phyloP scores from a whole-genome alignment of 2,797 vertebrate species.

The Varecia variegata region DNA sequence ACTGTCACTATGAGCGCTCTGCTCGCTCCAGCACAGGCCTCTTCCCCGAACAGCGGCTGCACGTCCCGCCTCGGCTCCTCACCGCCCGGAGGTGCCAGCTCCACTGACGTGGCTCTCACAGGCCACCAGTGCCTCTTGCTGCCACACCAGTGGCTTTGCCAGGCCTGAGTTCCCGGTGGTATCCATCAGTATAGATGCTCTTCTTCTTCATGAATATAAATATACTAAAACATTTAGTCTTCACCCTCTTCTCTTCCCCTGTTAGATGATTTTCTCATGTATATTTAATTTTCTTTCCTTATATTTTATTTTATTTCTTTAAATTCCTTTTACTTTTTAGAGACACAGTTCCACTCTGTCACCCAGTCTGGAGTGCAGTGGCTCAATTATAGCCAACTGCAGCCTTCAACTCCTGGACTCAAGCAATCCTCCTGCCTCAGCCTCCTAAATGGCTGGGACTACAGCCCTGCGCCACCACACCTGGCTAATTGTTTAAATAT shows the following conservation, averaged over 20 bases:
- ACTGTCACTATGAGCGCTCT: neutral
- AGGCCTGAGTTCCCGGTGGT: neutral
- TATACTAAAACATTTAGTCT: neutral
- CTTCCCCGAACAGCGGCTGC: neutral
- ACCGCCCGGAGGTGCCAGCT: neutral
- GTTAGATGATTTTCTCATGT: neutral
- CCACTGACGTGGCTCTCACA: neutral
- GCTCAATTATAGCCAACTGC: too few species aligned
- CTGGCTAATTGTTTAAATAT: too few species aligned
- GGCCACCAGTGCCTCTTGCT: neutral
- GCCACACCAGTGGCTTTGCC: neutral
- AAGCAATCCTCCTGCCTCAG: too few species aligned
- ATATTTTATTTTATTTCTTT: neutral
- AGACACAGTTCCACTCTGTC: neutral
- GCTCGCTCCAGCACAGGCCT: accelerated
- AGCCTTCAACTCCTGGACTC: too few species aligned
- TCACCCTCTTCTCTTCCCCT: neutral
- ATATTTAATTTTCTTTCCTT: neutral
- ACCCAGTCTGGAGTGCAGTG: neutral
- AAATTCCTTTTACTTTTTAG: neutral
- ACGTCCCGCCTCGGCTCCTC: neutral
- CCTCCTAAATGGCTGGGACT: too few species aligned
- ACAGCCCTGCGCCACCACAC: accelerated
- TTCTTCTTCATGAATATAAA: neutral
- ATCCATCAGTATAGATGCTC: neutral